Percentiles rank a stretch among this genome's conserved stretches.
Evolutionary conservation across 2,888 invertebrate genomes (phyloP).

Genomic region (Stenotaenia linearis): DNA sequence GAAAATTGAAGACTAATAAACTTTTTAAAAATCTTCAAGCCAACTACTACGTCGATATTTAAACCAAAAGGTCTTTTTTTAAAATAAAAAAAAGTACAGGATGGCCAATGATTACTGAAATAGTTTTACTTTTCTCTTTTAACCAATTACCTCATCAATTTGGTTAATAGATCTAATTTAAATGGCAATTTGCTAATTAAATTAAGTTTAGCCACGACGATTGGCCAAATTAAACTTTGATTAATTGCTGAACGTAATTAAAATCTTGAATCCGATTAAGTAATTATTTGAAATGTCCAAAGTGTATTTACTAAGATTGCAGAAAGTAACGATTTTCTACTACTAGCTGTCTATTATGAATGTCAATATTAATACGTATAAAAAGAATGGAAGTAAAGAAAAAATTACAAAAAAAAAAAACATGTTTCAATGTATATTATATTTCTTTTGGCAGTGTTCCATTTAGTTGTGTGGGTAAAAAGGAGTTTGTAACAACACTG

Average conservation of each 20-base stretch:
- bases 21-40: too few relatives aligned
- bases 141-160: not conserved
- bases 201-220: not conserved
- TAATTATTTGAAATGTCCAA: not conserved
- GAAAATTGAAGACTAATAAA: not conserved
- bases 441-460: not conserved
- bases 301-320: not conserved
- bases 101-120: too few relatives aligned
- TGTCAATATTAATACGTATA: not conserved
- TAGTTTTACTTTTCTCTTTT: not conserved
- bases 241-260: not conserved
- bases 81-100: too few relatives aligned
- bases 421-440: too few relatives aligned
- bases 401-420: too few relatives aligned
- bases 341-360: not conserved
- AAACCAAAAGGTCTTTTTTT: too few relatives aligned
- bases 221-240: not conserved
- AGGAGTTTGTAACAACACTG: not conserved
- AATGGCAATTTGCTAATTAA: not conserved
- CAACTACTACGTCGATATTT: not conserved
- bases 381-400: not conserved
- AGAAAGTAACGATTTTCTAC: not conserved
- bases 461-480: not conserved
- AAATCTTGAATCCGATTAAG: not conserved
- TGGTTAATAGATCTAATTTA: not conserved